These are phyloP conservation scores for Helobdella robusta DNA, from an alignment of 2,888 invertebrate species.

Conservation along the genomic window DNA sequence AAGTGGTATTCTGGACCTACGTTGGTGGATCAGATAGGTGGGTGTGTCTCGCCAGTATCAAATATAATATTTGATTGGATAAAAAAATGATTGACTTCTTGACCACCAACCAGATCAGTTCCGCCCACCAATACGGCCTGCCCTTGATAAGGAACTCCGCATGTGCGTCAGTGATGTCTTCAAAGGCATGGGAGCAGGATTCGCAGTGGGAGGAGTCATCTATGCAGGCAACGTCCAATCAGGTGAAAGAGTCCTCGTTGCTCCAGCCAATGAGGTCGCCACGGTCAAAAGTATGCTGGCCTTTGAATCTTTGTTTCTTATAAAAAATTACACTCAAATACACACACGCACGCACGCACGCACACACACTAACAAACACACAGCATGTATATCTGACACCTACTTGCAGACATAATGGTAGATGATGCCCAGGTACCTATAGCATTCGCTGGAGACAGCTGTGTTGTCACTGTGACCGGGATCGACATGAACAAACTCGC, in stretches of 20 bases:
- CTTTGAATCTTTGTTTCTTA: too few relatives aligned
- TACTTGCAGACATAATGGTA: slow-evolving; percentile 55
- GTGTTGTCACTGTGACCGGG: slow-evolving; percentile 68
- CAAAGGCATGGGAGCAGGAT: slow-evolving; percentile 76
- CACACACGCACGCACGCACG: too few relatives aligned
- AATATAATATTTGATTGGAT: neutral
- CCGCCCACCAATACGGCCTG: slow-evolving; percentile 33
- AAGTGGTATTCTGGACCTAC: slow-evolving; percentile 73
- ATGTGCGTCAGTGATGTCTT: slow-evolving; percentile 82
- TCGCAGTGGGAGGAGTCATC: slow-evolving; percentile 79
- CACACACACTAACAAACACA: too few relatives aligned
- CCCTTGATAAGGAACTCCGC: slow-evolving; percentile 65
- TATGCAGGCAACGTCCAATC: slow-evolving; percentile 78
- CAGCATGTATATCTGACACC: too few relatives aligned
- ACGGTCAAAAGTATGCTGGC: slow-evolving; percentile 61
- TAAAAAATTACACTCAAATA: too few relatives aligned
- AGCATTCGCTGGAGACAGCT: slow-evolving; percentile 89
- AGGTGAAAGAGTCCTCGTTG: slow-evolving; percentile 75
- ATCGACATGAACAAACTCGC: slow-evolving; percentile 64
- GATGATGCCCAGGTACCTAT: slow-evolving; percentile 64
- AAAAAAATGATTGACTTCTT: neutral
- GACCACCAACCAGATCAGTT: slow-evolving; percentile 41
- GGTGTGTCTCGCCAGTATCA: slow-evolving; percentile 29
- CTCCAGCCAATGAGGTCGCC: slow-evolving; percentile 75
- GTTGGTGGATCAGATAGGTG: slow-evolving; percentile 73